Conservation (phyloP, 1,140 invertebrate genomes). For the Penaeus chinensis region DNA sequence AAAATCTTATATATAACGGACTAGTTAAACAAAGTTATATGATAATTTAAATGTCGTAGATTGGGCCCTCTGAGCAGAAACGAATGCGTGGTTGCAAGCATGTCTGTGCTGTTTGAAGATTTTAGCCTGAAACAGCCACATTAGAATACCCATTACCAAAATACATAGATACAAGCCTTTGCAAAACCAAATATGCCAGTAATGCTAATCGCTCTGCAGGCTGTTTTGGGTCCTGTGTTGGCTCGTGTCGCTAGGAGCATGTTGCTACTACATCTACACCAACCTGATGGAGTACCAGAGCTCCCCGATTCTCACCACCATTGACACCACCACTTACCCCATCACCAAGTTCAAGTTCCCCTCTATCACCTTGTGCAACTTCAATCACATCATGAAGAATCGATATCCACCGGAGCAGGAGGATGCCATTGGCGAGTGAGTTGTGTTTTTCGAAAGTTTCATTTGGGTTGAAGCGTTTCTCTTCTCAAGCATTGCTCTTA, state of each 20-base stretch:
- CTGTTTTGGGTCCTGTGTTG: conserved; percentile 36
- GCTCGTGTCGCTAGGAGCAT: conserved; percentile 17
- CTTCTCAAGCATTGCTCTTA: too few species aligned
- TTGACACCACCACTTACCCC: conserved; percentile 25
- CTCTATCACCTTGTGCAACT: conserved; percentile 31
- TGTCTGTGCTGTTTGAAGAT: too few species aligned
- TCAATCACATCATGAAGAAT: conserved; percentile 30
- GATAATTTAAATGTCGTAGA: too few species aligned
- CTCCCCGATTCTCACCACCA: conserved; percentile 30
- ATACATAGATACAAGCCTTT: too few species aligned
- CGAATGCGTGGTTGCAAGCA: too few species aligned
- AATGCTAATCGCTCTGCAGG: not conserved
- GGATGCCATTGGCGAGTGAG: conserved; percentile 30
- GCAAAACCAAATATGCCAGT: too few species aligned
- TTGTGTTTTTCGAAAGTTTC: not conserved
- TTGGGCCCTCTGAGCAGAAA: too few species aligned
- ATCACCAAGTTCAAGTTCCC: conserved; percentile 31
- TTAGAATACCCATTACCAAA: too few species aligned
- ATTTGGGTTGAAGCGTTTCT: too few species aligned
- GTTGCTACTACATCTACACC: conserved; percentile 23
- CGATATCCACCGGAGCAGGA: conserved; percentile 14
- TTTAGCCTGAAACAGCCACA: too few species aligned
- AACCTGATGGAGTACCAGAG: conserved; percentile 17
- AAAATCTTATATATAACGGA: too few species aligned
- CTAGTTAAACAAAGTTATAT: too few species aligned